These are phyloP conservation scores for Aphaenogaster rudis DNA, from an alignment of 1,140 invertebrate genomes.

Conservation along the genomic window DNA sequence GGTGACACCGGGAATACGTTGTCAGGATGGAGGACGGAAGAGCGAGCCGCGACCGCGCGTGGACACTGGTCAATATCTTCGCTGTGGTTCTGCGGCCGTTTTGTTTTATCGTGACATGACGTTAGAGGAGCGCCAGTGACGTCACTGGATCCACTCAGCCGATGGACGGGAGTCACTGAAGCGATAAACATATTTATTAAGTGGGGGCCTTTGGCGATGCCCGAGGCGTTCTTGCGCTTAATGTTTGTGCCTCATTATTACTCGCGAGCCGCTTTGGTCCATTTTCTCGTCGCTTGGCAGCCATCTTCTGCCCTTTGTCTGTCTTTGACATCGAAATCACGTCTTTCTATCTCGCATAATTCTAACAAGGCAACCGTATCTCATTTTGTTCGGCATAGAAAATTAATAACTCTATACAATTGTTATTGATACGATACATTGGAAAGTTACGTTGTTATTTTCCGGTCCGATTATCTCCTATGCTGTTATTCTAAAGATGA, in stretches of 20 bases:
- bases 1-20: constrained; percentile 52
- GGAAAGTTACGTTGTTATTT: background rate
- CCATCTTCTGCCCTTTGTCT: constrained; percentile 41
- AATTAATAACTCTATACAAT: background rate
- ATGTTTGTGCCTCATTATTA: constrained; percentile 67
- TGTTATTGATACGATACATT: background rate
- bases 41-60: background rate
- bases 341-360: background rate
- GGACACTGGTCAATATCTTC: constrained; percentile 69
- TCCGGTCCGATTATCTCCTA: background rate
- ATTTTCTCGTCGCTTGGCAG: constrained; percentile 51
- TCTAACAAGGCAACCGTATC: background rate
- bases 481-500: background rate
- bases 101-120: constrained; percentile 81
- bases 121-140: constrained; percentile 81
- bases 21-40: background rate
- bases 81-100: constrained; percentile 57
- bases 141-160: constrained; percentile 81
- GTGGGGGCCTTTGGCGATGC: constrained; percentile 73
- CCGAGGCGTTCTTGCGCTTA: constrained; percentile 74
- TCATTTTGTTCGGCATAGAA: background rate
- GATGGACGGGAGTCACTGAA: constrained; percentile 76
- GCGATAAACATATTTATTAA: constrained; percentile 83
- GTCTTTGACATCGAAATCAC: constrained; percentile 21
- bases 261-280: constrained; percentile 54